phyloP scores from a whole-genome alignment of 2,113 vertebrate genomes.

The Aptenodytes forsteri region DNA sequence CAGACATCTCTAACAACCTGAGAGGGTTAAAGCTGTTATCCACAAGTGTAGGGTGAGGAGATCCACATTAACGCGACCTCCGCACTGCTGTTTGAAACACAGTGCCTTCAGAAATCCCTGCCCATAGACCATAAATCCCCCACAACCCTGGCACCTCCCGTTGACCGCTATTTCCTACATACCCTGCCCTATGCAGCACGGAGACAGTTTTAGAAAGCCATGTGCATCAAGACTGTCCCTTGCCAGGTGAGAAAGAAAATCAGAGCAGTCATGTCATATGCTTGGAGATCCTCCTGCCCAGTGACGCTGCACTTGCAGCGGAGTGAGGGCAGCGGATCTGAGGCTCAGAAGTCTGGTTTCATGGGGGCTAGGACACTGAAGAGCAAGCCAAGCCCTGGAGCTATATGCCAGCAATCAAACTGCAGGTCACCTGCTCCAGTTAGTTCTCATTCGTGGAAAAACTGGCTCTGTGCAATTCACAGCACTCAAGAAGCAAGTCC shows the following conservation, averaged over 20 bases:
- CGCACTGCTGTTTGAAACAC: rapidly evolving
- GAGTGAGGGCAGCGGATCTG: background rate
- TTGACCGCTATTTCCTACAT: background rate
- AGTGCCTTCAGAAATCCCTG: background rate
- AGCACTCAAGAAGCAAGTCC: background rate
- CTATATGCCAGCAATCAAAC: no score
- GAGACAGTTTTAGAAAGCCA: background rate
- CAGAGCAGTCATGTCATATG: background rate
- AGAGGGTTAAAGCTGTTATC: background rate
- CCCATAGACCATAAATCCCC: background rate
- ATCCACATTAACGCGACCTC: rapidly evolving
- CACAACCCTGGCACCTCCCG: background rate
- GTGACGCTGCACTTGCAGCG: no score
- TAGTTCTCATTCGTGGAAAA: background rate
- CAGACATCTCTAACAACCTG: background rate
- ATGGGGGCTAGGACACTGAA: background rate
- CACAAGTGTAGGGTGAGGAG: background rate
- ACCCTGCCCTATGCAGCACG: background rate
- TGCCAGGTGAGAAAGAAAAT: background rate
- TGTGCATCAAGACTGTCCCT: background rate
- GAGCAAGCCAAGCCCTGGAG: background rate
- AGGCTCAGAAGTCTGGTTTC: background rate
- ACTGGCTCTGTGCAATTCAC: no score
- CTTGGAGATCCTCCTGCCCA: background rate
- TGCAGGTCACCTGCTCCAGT: background rate